These are phyloP conservation scores for Malaclemys terrapin DNA, from an alignment of 2,113 vertebrate genomes.

Conservation along the genomic window DNA sequence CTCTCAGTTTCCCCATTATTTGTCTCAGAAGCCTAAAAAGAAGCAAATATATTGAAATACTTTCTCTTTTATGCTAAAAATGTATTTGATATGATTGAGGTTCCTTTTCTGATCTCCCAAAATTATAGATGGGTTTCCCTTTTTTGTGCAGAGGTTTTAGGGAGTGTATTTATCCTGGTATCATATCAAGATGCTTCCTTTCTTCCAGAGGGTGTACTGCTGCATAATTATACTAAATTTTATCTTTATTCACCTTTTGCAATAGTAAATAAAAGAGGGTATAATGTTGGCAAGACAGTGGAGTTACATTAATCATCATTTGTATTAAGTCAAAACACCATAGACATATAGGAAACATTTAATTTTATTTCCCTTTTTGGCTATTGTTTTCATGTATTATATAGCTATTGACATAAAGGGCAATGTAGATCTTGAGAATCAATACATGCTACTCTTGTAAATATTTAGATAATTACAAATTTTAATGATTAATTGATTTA, in stretches of 20 bases:
- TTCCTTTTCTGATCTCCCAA: neutral
- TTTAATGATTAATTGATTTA: constrained; percentile 49
- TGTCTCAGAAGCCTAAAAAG: constrained; percentile 67
- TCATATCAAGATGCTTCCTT: neutral
- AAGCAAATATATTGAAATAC: constrained; percentile 26
- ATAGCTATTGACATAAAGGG: constrained; percentile 32
- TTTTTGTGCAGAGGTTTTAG: neutral
- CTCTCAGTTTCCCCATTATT: constrained; percentile 58
- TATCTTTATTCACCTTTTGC: neutral
- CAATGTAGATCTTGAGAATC: constrained; percentile 36
- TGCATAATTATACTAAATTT: neutral
- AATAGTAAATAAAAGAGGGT: neutral
- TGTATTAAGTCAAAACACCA: constrained; percentile 13
- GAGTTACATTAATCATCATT: neutral
- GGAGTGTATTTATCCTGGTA: neutral
- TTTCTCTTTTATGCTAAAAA: constrained; percentile 37
- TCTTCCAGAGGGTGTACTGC: neutral
- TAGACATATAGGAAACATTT: neutral
- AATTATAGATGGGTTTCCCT: neutral
- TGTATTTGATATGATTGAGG: neutral
- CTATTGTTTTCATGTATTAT: constrained; percentile 49
- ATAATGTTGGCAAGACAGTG: neutral
- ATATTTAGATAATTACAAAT: constrained; percentile 57
- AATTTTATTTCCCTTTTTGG: neutral
- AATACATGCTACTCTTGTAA: constrained; percentile 41